These are phyloP conservation scores for Gnathochromis pfefferi DNA, from an alignment of 2,113 vertebrate genomes.

Conservation along the genomic window DNA sequence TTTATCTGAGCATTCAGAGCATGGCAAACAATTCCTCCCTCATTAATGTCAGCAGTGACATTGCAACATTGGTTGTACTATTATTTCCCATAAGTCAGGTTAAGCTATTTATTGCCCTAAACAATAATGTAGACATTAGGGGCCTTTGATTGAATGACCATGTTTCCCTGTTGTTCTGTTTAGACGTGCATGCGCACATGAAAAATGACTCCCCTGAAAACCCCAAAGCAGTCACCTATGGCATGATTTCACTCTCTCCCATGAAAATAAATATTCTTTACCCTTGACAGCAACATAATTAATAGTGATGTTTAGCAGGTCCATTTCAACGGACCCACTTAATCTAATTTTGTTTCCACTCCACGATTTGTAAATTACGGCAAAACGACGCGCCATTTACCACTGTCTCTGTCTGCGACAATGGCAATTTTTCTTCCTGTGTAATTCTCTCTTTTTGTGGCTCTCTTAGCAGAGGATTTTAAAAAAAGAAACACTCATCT, in stretches of 20 bases:
- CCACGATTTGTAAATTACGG: conserved; percentile 77
- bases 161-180: conserved; percentile 43
- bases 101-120: conserved; percentile 58
- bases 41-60: conserved; percentile 58
- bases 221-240: conserved; percentile 55
- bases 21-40: conserved; percentile 40
- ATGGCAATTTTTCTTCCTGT: conserved; percentile 71
- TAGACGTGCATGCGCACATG: conserved; percentile 38
- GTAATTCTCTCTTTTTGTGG: conserved; percentile 44
- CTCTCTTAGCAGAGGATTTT: conserved; percentile 30
- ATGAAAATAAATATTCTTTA: conserved; percentile 69
- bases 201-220: conserved; percentile 61
- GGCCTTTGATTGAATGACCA: conserved; percentile 62
- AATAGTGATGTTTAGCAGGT: conserved; percentile 76
- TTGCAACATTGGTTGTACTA: conserved; percentile 25
- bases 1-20: conserved; percentile 48
- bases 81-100: conserved; percentile 54
- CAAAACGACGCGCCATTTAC: conserved; percentile 75
- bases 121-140: conserved; percentile 67
- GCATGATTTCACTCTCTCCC: conserved; percentile 63
- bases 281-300: conserved; percentile 72
- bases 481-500: conserved; percentile 36
- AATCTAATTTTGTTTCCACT: conserved; percentile 81
- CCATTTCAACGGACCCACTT: conserved; percentile 73
- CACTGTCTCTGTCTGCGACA: conserved; percentile 66